These are phyloP conservation scores for Rotaria macrura DNA, from an alignment of 2,888 invertebrate species.

Conservation along the genomic window DNA sequence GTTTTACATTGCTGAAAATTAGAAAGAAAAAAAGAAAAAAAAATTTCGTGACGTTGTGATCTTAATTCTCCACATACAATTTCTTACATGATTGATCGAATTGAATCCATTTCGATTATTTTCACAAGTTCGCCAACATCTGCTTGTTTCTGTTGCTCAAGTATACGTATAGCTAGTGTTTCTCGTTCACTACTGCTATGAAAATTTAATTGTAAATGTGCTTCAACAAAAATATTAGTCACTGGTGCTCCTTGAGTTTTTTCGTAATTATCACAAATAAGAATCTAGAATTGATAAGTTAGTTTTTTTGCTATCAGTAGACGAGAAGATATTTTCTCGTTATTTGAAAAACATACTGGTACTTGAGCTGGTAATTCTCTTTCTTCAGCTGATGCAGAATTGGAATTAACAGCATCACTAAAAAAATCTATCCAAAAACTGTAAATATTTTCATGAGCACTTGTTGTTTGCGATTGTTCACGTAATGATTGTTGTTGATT, in stretches of 20 bases:
- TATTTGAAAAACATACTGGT: neutral
- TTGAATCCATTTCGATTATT: neutral
- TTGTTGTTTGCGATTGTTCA: neutral
- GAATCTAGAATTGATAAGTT: neutral
- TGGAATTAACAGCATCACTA: neutral
- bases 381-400: neutral
- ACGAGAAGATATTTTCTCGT: too few species aligned
- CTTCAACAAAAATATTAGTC: neutral
- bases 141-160: neutral
- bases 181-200: neutral
- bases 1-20: neutral
- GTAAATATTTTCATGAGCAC: neutral
- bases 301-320: too few species aligned
- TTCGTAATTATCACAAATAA: slow-evolving; percentile 20
- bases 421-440: slow-evolving; percentile 19
- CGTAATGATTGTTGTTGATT: neutral
- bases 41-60: neutral
- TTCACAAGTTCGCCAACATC: neutral
- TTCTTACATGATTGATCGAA: neutral
- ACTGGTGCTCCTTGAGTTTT: neutral
- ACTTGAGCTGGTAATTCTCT: neutral
- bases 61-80: neutral
- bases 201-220: neutral
- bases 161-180: neutral
- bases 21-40: too few species aligned